These are phyloP conservation scores for Chiloscyllium punctatum DNA, from an alignment of 2,797 vertebrate species.

Conservation along the genomic window DNA sequence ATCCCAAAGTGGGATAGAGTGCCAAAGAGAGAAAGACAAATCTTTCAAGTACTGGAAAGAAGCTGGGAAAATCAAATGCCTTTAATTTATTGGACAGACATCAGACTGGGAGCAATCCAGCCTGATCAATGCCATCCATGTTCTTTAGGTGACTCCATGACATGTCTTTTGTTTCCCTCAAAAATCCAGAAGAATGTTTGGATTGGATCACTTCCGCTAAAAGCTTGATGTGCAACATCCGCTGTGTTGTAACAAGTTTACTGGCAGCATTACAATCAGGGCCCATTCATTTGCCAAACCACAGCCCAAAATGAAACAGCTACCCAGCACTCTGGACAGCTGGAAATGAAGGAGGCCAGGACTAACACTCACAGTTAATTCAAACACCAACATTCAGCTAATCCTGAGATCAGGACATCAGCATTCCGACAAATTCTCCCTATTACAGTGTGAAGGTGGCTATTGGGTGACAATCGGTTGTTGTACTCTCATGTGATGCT, in stretches of 20 bases:
- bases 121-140: not conserved
- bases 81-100: not conserved
- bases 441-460: not conserved
- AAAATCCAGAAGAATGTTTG: not conserved
- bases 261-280: not conserved
- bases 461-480: not conserved
- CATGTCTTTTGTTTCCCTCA: not conserved
- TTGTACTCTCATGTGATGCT: not conserved
- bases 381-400: not conserved
- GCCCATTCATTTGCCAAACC: conserved; percentile 18
- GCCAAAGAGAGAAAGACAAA: not conserved
- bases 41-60: not conserved
- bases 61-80: not conserved
- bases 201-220: conserved; percentile 16
- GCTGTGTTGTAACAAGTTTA: conserved; percentile 31
- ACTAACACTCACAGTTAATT: not conserved
- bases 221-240: not conserved
- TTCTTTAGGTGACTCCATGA: no score
- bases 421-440: no score
- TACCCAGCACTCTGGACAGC: not conserved
- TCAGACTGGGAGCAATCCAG: no score
- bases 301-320: conserved; percentile 24
- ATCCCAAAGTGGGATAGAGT: not conserved
- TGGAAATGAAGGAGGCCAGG: not conserved
- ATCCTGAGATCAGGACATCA: not conserved